Evolutionary conservation across 1,140 invertebrate genomes (phyloP).

Genomic region (Pomacea maculata): DNA sequence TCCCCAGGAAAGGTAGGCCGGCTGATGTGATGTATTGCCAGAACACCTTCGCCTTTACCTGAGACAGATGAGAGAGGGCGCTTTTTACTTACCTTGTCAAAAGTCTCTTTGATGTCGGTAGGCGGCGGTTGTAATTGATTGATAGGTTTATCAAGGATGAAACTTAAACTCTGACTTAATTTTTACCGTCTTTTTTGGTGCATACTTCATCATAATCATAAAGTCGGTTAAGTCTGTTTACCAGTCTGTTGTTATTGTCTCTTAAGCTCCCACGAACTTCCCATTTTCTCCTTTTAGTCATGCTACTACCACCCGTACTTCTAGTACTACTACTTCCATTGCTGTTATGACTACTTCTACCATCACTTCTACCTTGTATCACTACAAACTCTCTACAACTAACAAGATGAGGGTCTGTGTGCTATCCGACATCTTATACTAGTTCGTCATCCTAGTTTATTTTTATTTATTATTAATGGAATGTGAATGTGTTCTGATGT

Average conservation of each 20-base stretch:
- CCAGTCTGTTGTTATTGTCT: background rate
- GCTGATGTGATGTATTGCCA: background rate
- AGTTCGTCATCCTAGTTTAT: too few species aligned
- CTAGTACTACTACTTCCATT: too few species aligned
- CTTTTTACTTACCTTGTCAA: background rate
- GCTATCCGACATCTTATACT: too few species aligned
- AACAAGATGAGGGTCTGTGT: too few species aligned
- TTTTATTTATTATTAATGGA: too few species aligned
- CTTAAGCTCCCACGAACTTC: too few species aligned
- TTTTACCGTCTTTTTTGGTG: background rate
- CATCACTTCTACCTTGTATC: too few species aligned
- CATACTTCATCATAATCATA: background rate
- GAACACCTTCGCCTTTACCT: slow-evolving; percentile 5
- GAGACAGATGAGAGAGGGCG: background rate
- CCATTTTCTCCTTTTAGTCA: too few species aligned
- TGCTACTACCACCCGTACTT: too few species aligned
- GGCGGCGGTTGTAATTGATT: background rate
- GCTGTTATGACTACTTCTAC: too few species aligned
- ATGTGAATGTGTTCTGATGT: too few species aligned
- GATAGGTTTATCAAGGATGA: background rate
- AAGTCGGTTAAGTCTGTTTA: background rate
- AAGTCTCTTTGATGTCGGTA: background rate
- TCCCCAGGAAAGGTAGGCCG: background rate
- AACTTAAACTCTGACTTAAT: background rate
- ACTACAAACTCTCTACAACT: too few species aligned